Evolutionary conservation across 1,140 invertebrate genomes (phyloP).

Genomic region (Potamilus streckersoni): DNA sequence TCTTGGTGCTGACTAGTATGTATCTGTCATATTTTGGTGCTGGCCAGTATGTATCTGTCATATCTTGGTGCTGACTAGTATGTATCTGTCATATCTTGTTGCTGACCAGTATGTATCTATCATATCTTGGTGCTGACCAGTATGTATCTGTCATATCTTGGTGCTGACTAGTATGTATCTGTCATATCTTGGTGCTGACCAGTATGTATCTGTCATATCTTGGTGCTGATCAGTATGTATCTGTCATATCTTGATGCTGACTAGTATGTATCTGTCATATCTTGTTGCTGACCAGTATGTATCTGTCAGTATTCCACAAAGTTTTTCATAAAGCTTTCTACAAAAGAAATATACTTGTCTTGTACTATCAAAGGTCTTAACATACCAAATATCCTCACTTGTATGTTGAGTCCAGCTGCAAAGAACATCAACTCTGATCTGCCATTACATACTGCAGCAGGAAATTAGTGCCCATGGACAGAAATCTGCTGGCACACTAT

Average conservation of each 20-base stretch:
- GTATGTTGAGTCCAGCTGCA: too few relatives aligned
- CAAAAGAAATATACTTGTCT: too few relatives aligned
- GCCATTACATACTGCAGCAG: too few relatives aligned
- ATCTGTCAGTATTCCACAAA: background rate
- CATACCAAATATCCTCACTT: too few relatives aligned
- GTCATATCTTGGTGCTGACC: constrained; percentile 84
- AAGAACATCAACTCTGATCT: too few relatives aligned
- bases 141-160: constrained; percentile 77
- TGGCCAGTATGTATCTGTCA: constrained; percentile 83
- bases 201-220: constrained; percentile 78
- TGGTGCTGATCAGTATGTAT: constrained; percentile 84
- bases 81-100: constrained; percentile 76
- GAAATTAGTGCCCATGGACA: too few relatives aligned
- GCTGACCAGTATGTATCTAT: constrained; percentile 84
- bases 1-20: constrained; percentile 83
- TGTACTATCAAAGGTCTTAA: too few relatives aligned
- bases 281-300: constrained; percentile 83
- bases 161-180: constrained; percentile 86
- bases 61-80: constrained; percentile 85
- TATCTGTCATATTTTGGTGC: constrained; percentile 78
- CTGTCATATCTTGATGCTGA: constrained; percentile 86
- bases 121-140: constrained; percentile 84
- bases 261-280: constrained; percentile 76
- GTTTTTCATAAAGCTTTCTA: too few relatives aligned
- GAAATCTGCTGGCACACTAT: too few relatives aligned